These are phyloP conservation scores for Eulemur mongoz DNA, from an alignment of 2,797 vertebrate species.

Conservation along the genomic window DNA sequence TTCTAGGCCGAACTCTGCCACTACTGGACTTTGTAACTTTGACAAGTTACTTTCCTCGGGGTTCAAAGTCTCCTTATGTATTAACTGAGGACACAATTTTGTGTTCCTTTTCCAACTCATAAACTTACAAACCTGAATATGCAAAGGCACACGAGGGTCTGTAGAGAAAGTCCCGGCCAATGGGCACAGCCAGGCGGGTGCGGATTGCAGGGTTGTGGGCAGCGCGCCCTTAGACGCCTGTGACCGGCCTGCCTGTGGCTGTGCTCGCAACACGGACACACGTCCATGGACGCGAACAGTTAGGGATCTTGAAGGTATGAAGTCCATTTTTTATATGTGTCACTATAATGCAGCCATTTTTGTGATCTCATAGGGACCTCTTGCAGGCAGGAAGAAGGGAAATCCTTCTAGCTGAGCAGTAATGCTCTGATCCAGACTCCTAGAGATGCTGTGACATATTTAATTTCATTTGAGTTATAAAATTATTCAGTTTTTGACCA, in stretches of 20 bases:
- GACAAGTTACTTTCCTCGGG: background rate
- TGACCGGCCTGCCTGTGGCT: rapidly evolving
- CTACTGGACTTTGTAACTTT: background rate
- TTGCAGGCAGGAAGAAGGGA: background rate
- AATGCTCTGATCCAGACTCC: background rate
- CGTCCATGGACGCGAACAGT: background rate
- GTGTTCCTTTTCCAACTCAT: background rate
- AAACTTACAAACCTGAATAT: background rate
- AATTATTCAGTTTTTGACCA: background rate
- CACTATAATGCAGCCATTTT: background rate
- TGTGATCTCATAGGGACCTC: background rate
- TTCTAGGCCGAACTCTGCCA: background rate
- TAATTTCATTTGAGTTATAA: background rate
- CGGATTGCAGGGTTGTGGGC: background rate
- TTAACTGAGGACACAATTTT: background rate
- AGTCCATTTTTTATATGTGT: background rate
- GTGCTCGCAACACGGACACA: background rate
- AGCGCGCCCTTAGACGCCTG: background rate
- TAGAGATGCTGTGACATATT: background rate
- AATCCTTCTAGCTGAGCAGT: background rate
- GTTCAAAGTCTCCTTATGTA: background rate
- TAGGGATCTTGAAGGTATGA: background rate
- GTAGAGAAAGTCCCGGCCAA: background rate
- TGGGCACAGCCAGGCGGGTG: background rate
- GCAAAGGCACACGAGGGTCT: background rate